phyloP scores from a whole-genome alignment of 2,797 vertebrate species.

The Microctenopoma steveboyesi region DNA sequence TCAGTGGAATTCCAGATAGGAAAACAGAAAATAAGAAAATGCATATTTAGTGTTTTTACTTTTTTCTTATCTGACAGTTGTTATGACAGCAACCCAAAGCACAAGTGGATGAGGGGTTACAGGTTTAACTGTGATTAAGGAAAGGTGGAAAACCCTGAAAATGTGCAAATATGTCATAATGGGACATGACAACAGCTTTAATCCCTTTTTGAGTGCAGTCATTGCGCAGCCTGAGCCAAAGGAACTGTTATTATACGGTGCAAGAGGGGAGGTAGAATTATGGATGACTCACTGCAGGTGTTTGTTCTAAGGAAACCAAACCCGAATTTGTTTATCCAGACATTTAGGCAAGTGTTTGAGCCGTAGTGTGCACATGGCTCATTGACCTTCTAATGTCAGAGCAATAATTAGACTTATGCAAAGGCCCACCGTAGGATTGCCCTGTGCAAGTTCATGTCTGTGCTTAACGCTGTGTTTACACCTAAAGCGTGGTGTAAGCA shows the following conservation, averaged over 20 bases:
- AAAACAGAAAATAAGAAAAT: neutral
- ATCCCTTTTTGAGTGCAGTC: neutral
- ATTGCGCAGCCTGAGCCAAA: neutral
- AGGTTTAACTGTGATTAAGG: conserved; percentile 18
- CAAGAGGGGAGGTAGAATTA: neutral
- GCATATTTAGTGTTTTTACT: neutral
- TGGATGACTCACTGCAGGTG: neutral
- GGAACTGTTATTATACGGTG: neutral
- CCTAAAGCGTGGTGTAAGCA: too few species aligned
- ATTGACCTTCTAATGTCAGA: too few species aligned
- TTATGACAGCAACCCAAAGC: neutral
- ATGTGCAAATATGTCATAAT: neutral
- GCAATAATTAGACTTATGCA: too few species aligned
- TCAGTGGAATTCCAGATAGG: neutral
- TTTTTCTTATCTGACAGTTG: neutral
- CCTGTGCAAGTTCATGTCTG: too few species aligned
- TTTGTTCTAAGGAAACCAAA: neutral
- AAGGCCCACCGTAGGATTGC: too few species aligned
- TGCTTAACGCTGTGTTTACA: too few species aligned
- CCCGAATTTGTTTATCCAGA: too few species aligned
- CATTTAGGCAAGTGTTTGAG: too few species aligned
- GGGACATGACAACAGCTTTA: conserved; percentile 18
- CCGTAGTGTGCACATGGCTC: too few species aligned
- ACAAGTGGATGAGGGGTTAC: neutral
- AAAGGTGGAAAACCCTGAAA: conserved; percentile 8